Percentiles rank a stretch among this genome's conserved stretches.
Evolutionary conservation across 2,113 vertebrate species (phyloP).

Genomic region (Myrmophylax atrothorax): DNA sequence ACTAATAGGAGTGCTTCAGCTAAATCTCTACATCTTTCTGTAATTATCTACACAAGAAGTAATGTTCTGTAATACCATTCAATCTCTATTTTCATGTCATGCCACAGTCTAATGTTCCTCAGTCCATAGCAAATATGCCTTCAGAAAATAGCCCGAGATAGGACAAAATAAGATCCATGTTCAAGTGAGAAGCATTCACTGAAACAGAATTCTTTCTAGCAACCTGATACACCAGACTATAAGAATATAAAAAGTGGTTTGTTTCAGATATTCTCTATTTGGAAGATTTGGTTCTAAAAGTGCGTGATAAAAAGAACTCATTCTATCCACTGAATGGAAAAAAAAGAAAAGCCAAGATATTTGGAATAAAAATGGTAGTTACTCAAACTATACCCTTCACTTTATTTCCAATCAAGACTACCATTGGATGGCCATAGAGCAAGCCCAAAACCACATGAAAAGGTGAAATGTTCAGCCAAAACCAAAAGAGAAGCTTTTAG

Average conservation of each 20-base stretch:
- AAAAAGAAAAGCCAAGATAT: neutral
- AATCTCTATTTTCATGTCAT: conserved; percentile 58
- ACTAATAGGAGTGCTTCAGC: conserved; percentile 30
- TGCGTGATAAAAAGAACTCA: neutral
- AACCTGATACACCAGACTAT: neutral
- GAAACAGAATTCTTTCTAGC: conserved; percentile 26
- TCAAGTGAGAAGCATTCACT: conserved; percentile 28
- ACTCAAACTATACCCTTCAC: neutral
- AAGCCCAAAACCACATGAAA: neutral
- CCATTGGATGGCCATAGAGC: neutral
- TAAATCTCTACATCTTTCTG: conserved; percentile 34
- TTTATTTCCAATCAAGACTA: neutral
- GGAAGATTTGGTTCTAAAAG: conserved; percentile 26
- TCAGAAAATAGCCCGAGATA: conserved; percentile 51
- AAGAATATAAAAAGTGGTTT: conserved; percentile 28
- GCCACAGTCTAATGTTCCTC: conserved; percentile 39
- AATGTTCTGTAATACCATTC: conserved; percentile 63
- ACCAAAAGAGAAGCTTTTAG: neutral
- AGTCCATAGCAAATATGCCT: conserved; percentile 50
- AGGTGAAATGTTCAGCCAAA: neutral
- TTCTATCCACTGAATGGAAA: neutral
- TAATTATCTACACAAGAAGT: conserved; percentile 49
- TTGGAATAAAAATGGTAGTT: neutral
- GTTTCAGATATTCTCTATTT: neutral
- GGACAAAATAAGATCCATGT: conserved; percentile 42